Base-by-base conservation (phyloP, 1,140 invertebrate species). In the Ridgeia piscesae region DNA sequence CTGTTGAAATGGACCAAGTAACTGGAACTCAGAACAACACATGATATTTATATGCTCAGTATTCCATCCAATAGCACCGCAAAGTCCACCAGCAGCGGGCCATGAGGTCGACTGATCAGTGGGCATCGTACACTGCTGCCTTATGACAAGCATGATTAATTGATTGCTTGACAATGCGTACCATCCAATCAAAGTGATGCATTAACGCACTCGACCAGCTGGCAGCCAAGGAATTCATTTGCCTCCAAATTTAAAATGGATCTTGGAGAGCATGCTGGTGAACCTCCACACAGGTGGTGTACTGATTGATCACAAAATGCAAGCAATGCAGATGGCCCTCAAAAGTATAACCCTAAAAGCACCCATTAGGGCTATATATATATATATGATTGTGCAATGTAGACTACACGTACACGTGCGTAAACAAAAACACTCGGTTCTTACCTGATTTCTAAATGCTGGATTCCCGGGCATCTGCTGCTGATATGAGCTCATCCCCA, bases 171-270 rank as follows among this genome's bases (percentile, higher is more conserved):
- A 94, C 94, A 93, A 93, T 91, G 93, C 89, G 92, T 91, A 92
- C 91, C 94, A 94, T 93, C 94, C 95, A 95, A 95, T 95, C 95
- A 95, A 92, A 92, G 93, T 35, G 92, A 92, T 92, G 92, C 93
- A 92, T 92, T 92, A 88, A 91, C 91, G 91, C 93, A 93, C 93
- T 93, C 92, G 91, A 93, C 92, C 94, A 94, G 94, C 94, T 94
- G 94, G 93, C 92, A 93, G 92, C 93, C 88, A 93, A 92, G 92
- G 91, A 91, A 93, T 92, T 92, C 93, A 94, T 94, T 94, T 95
- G 95, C 95, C 95, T 94, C 95, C 95, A 95, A 95, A 95, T 95
- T 95, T 94, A 95, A 95, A 95, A 94, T 93, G 94, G 34, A 48
- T 91, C 14, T 34, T 8, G 33, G 31, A 33, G 48, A 58, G 35